These are phyloP conservation scores for Lepidostoma basale DNA, from an alignment of 1,140 invertebrate species.

Conservation along the genomic window DNA sequence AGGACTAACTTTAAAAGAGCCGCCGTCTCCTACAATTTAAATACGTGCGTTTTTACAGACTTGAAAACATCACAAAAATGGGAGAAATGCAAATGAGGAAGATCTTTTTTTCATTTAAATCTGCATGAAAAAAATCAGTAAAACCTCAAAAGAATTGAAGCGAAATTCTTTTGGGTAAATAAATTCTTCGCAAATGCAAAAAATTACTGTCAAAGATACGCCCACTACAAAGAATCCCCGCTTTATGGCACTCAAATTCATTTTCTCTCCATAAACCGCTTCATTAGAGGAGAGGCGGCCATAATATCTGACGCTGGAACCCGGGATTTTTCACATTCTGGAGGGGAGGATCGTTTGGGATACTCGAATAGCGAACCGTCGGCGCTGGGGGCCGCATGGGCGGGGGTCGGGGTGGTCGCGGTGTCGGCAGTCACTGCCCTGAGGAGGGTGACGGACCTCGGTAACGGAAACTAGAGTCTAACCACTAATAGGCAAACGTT, in stretches of 20 bases:
- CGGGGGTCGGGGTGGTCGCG: no score
- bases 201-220: background rate
- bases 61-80: no score
- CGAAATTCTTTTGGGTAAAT: background rate
- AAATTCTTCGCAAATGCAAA: background rate
- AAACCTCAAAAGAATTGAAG: no score
- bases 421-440: background rate
- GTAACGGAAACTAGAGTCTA: no score
- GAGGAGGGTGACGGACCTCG: background rate
- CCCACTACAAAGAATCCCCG: background rate
- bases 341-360: background rate
- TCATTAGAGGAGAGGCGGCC: background rate
- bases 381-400: no score
- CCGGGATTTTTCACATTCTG: constrained; percentile 6
- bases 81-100: no score
- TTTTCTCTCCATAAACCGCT: background rate
- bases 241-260: background rate
- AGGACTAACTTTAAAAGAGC: no score
- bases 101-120: no score
- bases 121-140: no score
- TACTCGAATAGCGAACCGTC: background rate
- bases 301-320: background rate
- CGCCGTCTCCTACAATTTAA: no score
- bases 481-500: no score
- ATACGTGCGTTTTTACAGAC: no score